These are phyloP conservation scores for Poeciliopsis paucimaculata DNA, from an alignment of 2,797 vertebrate genomes.

Conservation along the genomic window DNA sequence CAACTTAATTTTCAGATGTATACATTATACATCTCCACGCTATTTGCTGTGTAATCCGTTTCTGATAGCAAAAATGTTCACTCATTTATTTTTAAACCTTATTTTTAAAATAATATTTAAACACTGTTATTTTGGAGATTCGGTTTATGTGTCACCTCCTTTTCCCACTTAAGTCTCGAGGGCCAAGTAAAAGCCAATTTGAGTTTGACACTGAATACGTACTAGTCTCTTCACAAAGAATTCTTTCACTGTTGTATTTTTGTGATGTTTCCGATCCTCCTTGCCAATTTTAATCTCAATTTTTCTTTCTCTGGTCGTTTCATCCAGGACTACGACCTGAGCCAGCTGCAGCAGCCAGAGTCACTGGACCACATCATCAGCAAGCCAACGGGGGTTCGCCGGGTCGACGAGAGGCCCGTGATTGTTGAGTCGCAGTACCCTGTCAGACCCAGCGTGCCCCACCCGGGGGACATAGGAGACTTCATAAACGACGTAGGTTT, in stretches of 20 bases:
- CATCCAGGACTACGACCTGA: constrained; percentile 95
- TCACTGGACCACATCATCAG: constrained; percentile 93
- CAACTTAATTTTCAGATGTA: too few species aligned
- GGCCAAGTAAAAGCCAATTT: too few species aligned
- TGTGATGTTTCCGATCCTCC: not conserved
- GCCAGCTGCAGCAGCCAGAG: constrained; percentile 97
- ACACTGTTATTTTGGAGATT: too few species aligned
- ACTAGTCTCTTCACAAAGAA: not conserved
- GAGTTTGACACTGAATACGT: too few species aligned
- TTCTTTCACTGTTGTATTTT: not conserved
- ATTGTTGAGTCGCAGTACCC: constrained; percentile 96
- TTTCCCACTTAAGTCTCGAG: too few species aligned
- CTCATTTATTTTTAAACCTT: too few species aligned
- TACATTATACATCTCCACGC: too few species aligned
- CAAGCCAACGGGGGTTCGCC: constrained; percentile 90
- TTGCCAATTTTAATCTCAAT: not conserved
- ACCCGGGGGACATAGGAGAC: constrained; percentile 97
- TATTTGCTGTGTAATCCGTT: too few species aligned
- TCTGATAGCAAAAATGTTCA: too few species aligned
- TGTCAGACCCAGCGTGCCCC: constrained; percentile 90
- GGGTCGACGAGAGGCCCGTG: constrained; percentile 96
- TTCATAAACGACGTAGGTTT: constrained; percentile 93
- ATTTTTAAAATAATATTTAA: too few species aligned
- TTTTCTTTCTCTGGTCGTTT: constrained; percentile 15
- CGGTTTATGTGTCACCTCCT: too few species aligned